Conservation (phyloP, 2,113 vertebrate genomes). For the Aegypius monachus region DNA sequence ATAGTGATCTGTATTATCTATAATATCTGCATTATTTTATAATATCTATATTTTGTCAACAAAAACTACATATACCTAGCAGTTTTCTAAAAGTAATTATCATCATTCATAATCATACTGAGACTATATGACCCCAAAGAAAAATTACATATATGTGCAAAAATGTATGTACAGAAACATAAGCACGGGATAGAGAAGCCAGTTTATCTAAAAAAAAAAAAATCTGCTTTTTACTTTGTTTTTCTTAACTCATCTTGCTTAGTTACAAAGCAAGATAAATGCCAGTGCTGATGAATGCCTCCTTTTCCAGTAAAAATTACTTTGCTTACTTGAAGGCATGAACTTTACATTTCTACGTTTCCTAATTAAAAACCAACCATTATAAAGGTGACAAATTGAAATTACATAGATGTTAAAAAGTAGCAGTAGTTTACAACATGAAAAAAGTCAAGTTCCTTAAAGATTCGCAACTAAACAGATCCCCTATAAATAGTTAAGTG, state of each 20-base stretch:
- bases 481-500: background rate
- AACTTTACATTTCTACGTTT: background rate
- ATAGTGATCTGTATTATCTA: background rate
- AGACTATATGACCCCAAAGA: background rate
- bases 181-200: background rate
- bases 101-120: background rate
- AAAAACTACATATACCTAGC: background rate
- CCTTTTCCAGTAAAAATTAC: background rate
- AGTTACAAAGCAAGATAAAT: background rate
- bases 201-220: background rate
- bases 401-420: background rate
- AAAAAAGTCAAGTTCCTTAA: background rate
- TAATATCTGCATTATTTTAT: background rate
- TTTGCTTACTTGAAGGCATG: background rate
- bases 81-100: background rate
- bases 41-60: background rate
- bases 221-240: background rate
- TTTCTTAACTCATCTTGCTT: background rate
- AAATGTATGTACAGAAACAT: background rate
- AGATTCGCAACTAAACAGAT: background rate
- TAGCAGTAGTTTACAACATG: background rate
- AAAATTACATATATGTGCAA: background rate
- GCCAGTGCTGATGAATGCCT: background rate
- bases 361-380: background rate
- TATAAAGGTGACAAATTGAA: background rate